phyloP scores from a whole-genome alignment of 2,888 invertebrate species.

The Lithophane leautieri region DNA sequence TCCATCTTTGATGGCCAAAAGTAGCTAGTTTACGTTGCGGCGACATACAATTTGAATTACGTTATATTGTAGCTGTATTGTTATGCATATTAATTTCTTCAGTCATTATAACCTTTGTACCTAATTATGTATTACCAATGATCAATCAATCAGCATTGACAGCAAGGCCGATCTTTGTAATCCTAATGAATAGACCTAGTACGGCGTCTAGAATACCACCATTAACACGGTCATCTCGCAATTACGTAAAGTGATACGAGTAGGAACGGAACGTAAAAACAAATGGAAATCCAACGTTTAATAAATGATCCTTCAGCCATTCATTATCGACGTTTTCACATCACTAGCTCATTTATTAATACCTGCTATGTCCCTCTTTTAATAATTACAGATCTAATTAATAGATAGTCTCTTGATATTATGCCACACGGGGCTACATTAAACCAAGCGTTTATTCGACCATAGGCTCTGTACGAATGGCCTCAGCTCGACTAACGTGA shows the following conservation, averaged over 20 bases:
- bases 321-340: slow-evolving; percentile 35
- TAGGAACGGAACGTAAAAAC: slow-evolving; percentile 1
- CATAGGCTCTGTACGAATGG: background rate
- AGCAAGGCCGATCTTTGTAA: background rate
- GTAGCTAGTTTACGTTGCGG: background rate
- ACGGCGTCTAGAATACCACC: background rate
- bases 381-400: slow-evolving; percentile 31
- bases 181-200: background rate
- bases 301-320: slow-evolving; percentile 15
- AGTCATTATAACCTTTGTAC: background rate
- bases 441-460: slow-evolving; percentile 11
- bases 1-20: background rate
- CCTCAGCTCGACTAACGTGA: background rate
- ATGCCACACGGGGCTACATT: background rate
- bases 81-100: background rate
- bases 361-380: background rate
- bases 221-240: background rate
- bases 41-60: background rate
- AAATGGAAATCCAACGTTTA: slow-evolving; percentile 17
- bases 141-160: slow-evolving; percentile 12
- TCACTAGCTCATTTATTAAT: slow-evolving; percentile 21
- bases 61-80: background rate
- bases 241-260: slow-evolving; percentile 26
- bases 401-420: slow-evolving; percentile 1
- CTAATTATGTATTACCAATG: background rate